These are phyloP conservation scores for Furcula furcula DNA, from an alignment of 2,888 invertebrate genomes.

Conservation along the genomic window DNA sequence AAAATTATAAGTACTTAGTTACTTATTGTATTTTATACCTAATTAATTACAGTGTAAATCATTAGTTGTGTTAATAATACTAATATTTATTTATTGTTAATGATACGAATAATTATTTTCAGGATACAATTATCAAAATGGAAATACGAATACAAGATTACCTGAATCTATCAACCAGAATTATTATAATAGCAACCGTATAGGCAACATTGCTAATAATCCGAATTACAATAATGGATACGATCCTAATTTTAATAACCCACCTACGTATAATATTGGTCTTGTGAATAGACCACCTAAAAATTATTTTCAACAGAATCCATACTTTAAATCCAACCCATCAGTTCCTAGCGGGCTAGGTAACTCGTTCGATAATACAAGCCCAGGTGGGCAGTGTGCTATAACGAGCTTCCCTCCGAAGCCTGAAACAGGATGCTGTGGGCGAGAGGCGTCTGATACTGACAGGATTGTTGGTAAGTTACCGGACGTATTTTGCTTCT, in stretches of 20 bases:
- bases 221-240: background rate
- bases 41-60: too few relatives aligned
- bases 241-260: conserved; percentile 8
- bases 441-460: conserved; percentile 52
- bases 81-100: too few relatives aligned
- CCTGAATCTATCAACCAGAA: background rate
- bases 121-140: too few relatives aligned
- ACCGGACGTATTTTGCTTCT: conserved; percentile 15
- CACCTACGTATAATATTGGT: too few relatives aligned
- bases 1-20: too few relatives aligned
- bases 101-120: too few relatives aligned
- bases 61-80: too few relatives aligned
- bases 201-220: background rate
- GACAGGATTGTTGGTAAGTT: conserved; percentile 57
- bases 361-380: conserved; percentile 7
- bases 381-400: conserved; percentile 41
- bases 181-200: too few relatives aligned
- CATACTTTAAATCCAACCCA: conserved; percentile 18
- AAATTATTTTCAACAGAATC: conserved; percentile 19
- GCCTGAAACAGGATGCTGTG: conserved; percentile 61
- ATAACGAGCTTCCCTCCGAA: conserved; percentile 53
- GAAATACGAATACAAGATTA: background rate
- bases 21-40: too few relatives aligned
- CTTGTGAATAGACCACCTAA: background rate
- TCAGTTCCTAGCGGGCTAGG: conserved; percentile 8